Evolutionary conservation across 2,888 invertebrate species (phyloP), one percentile per base, ranked within the genome.

Genomic region (Scaptomyza parva): DNA sequence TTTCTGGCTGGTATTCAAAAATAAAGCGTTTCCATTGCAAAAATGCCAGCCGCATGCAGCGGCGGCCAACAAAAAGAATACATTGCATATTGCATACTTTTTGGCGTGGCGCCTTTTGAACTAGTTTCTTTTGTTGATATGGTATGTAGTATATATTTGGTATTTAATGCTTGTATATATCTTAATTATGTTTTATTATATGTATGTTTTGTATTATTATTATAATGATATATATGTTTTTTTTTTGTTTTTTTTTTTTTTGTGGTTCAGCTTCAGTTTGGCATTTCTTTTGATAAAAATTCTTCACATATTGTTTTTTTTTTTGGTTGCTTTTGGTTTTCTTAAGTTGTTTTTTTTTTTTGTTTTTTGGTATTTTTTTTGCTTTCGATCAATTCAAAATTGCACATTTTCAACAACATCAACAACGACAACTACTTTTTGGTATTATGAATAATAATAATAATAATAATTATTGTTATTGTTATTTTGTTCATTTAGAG

Each of bases 351-450:
- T 68, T 65, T 71, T 59, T 24, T 51, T 73, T 64, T 68, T 65
- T 71, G 51, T 24, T 51, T 76, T 60, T 71, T n/a, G n/a, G n/a
- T n/a, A n/a, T 61, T 35, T 37, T 48, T 76, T 63, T 70, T 77
- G 78, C 85, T 70, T 88, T 88, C 74, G 71, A 86, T 87, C 82
- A 86, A 87, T 81, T 74, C 67, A 88, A 81, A 72, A 87, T 90
- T 90, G 89, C 90, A 89, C 90, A 89, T 89, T 90, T 89, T 90
- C 88, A 89, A 89, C 89, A 89, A 89, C 89, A 89, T 89, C 89
- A 89, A 89, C 89, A 89, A 89, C 89, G 89, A 89, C 91, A 89
- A 89, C 89, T 89, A 89, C 89, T 90, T 89, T 86, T 86, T 88
- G 75, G 81, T 86, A 87, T 76, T 73, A 74, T 84, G 78, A 78